These are phyloP conservation scores for Periplaneta americana DNA, from an alignment of 1,140 invertebrate species.

Conservation along the genomic window DNA sequence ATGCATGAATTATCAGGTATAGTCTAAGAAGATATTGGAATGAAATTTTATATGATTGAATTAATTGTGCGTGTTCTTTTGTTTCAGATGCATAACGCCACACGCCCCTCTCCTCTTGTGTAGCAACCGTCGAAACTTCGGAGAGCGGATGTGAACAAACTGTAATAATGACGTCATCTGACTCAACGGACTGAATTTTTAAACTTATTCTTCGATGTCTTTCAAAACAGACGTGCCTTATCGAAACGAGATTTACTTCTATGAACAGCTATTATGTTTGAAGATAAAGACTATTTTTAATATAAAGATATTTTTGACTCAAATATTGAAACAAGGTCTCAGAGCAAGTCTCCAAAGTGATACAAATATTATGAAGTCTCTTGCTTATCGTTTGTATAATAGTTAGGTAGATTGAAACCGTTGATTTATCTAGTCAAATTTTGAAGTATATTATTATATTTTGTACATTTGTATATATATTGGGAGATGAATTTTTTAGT, in stretches of 20 bases:
- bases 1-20: too few species aligned
- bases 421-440: background rate
- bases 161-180: too few species aligned
- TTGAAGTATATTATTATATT: background rate
- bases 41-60: too few species aligned
- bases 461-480: background rate
- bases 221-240: background rate
- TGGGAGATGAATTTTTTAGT: background rate
- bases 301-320: background rate
- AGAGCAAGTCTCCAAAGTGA: too few species aligned
- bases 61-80: too few species aligned
- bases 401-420: too few species aligned
- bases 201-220: background rate
- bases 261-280: background rate
- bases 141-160: too few species aligned
- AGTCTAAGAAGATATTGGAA: too few species aligned
- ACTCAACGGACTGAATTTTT: background rate
- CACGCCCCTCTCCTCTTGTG: too few species aligned
- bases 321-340: background rate
- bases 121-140: too few species aligned
- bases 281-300: background rate
- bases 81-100: too few species aligned
- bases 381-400: too few species aligned
- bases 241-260: background rate
- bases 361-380: background rate